Conservation (phyloP, 2,888 invertebrate species). For the Philereme vetulata region DNA sequence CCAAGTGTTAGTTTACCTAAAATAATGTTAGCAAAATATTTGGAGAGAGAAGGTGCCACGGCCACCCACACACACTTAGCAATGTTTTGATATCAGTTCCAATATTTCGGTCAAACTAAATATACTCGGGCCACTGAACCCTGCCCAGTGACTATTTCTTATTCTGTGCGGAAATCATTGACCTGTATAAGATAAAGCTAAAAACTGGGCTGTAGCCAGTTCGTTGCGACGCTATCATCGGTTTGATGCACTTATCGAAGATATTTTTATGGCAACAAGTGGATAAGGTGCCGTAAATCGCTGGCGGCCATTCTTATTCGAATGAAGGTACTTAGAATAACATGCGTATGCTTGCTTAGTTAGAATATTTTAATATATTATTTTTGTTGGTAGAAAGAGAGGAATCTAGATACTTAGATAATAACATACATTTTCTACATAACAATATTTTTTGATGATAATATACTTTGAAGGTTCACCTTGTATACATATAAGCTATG, state of each 20-base stretch:
- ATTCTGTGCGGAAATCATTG: constrained; percentile 49
- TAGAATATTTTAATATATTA: too few relatives aligned
- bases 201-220: constrained; percentile 52
- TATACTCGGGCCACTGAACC: constrained; percentile 58
- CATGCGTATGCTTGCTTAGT: too few relatives aligned
- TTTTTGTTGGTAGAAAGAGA: too few relatives aligned
- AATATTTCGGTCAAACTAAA: constrained; percentile 55
- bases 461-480: too few relatives aligned
- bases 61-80: constrained; percentile 31
- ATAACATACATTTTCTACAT: too few relatives aligned
- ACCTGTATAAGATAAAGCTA: constrained; percentile 63
- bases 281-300: constrained; percentile 1
- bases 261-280: constrained; percentile 23
- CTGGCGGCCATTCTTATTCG: constrained; percentile 14
- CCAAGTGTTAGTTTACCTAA: too few relatives aligned
- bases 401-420: too few relatives aligned
- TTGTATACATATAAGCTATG: too few relatives aligned
- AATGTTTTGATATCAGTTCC: constrained; percentile 41
- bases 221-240: constrained; percentile 46
- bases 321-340: neutral
- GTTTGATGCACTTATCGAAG: constrained; percentile 23
- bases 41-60: neutral
- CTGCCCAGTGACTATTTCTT: constrained; percentile 25
- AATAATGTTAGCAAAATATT: neutral
- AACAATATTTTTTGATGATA: too few relatives aligned